Evolutionary conservation across 2,888 invertebrate species (phyloP), one percentile per base, ranked within the genome.

Genomic region (Acanthoscelides obtectus): DNA sequence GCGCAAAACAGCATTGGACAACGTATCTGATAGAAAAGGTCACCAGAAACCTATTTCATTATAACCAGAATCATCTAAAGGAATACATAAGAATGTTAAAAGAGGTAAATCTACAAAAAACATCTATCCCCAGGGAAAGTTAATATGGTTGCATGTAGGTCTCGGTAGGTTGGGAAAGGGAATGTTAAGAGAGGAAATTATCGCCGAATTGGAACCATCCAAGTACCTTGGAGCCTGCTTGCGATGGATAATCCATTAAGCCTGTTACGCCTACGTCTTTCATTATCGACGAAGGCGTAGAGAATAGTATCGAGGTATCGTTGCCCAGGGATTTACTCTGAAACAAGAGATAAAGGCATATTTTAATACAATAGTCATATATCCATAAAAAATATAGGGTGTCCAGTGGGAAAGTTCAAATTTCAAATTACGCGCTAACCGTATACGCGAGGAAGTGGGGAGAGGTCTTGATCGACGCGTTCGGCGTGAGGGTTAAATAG

Each of bases 211-310:
- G 80, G 80, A 83, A 84, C 84, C 84, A 84, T 80, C 83, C 83
- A 76, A 82, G 81, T 85, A 85, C 85, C 85, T 85, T 85, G 82
- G 83, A 81, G 22, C 63, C 63, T 76, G 82, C 80, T 77, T 86
- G 84, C 71, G 84, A 79, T 71, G 85, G 84, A 83, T 85, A 86
- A 83, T 91, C 90, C 78, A 90, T 86, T 76, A 91, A 88, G 69
- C 90, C 90, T 82, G 89, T 89, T 72, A 89, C 88, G 73, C 92
- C 89, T 68, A 95, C 88, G 81, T 96, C 92, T 82, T 94, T 94
- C 80, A 96, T 90, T 76, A 97, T 94, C 21, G 94, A 94, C 0
- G 95, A 93, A 0, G 97, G 96, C 0, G 97, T 96, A 0, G 96
- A 95, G 84, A 95, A 95, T 79, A 94, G 86, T 8, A 93, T 91